Base-by-base conservation (phyloP, 2,888 invertebrate species). In the Hydroisotoma schaefferi region DNA sequence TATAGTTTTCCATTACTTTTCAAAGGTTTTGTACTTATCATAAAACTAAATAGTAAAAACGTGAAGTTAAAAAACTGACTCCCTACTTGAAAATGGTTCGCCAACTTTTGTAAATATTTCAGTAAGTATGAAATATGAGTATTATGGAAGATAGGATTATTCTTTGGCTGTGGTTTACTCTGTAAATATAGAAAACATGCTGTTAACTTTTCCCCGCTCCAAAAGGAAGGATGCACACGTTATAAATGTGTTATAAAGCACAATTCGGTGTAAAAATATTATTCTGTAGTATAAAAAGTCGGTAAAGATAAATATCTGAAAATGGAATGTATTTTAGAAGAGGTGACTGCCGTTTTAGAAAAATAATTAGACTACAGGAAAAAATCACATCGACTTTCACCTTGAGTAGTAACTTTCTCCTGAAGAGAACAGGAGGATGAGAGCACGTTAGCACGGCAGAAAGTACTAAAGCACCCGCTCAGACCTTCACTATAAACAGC, bases 401-500 rank as follows among this genome's bases (percentile, higher is more conserved):
- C 65, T 59, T 66, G 69, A 64, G 64, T 59, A 65, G 61, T 62
- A 65, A 65, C 64, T 62, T 65, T 64, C 55, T 63, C 65, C 58
- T 59, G 57, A 68, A 63, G 62, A 54, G 53, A 48, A 54, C 20
- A 59, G 38, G 51, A 63, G 61, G 59, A 63, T 26, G 47, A 54
- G 49, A 65, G 54, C 61, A 65, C 60, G 65, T 63, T 68, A 63
- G 57, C 55, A 56, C 53, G 53, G 33, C 60, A 63, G 58, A 57
- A 51, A 54, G 57, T 55, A 52, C 57, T 46, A 22, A 29, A 44
- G 28, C 59, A 56, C 55, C 59, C 55, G 62, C 57, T 52, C 46
- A 48, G 44, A 46, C 56, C 56, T 65, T 61, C 63, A 53, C 67
- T 68, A 68, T 70, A 71, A 69, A 70, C 71, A 72, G 72, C 70